phyloP scores from a whole-genome alignment of 92 coral and sea anemone genomes.

The Parazoanthus darwini region DNA sequence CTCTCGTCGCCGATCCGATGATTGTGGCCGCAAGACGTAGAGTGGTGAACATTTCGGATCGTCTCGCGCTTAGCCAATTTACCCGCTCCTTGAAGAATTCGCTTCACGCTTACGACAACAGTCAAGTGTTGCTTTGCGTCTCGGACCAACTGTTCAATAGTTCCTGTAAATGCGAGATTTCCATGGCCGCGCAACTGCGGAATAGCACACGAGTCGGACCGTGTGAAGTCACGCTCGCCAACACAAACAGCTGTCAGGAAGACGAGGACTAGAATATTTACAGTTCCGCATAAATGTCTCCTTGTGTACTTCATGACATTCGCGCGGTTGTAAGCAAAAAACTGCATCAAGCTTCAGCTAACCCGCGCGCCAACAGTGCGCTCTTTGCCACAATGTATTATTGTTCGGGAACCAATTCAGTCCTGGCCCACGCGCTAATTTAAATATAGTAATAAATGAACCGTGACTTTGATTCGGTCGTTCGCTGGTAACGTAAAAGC shows the following conservation, averaged over 20 bases:
- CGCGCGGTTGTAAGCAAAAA: background rate
- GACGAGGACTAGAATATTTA: background rate
- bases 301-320: constrained; percentile 25
- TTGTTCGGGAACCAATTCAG: constrained; percentile 7
- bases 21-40: constrained; percentile 76
- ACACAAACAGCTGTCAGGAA: background rate
- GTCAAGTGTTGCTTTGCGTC: constrained; percentile 50
- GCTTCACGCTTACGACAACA: constrained; percentile 57
- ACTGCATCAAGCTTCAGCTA: background rate
- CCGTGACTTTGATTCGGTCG: constrained; percentile 17
- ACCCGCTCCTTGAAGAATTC: constrained; percentile 53
- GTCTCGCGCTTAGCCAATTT: constrained; percentile 40
- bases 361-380: background rate
- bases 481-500: background rate
- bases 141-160: constrained; percentile 51
- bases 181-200: constrained; percentile 67
- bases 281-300: constrained; percentile 4
- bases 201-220: constrained; percentile 61
- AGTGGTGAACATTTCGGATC: constrained; percentile 59
- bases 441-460: constrained; percentile 14
- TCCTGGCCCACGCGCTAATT: constrained; percentile 29
- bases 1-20: constrained; percentile 77
- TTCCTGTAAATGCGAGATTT: constrained; percentile 66
- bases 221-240: constrained; percentile 26
- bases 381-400: background rate